phyloP scores from a whole-genome alignment of 2,888 invertebrate species.

The Pediacus dermestoides region DNA sequence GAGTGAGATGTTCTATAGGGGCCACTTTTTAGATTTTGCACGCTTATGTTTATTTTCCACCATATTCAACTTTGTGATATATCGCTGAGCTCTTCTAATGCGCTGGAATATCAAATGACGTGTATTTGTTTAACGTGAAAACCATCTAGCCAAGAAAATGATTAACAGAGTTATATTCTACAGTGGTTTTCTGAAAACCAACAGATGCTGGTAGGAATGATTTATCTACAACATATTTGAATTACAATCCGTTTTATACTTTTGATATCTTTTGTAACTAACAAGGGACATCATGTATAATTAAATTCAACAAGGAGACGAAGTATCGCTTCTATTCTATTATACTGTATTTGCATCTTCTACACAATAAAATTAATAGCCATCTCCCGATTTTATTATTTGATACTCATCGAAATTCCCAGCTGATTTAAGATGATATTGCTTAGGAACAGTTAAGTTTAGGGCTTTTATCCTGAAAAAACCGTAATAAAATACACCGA shows the following conservation, averaged over 20 bases:
- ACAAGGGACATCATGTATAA: not conserved
- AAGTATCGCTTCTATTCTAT: no score
- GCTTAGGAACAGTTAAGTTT: no score
- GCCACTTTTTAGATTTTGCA: constrained; percentile 25
- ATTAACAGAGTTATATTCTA: constrained; percentile 40
- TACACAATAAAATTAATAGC: no score
- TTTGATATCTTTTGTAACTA: constrained; percentile 10
- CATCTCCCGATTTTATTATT: not conserved
- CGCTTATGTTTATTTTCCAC: no score
- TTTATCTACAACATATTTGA: constrained; percentile 37
- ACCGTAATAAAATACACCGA: constrained; percentile 1
- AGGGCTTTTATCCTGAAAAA: no score
- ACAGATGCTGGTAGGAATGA: constrained; percentile 39
- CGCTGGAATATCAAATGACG: no score
- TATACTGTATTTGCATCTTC: no score
- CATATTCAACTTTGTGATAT: no score
- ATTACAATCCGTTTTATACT: constrained; percentile 32
- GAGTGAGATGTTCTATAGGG: constrained; percentile 15
- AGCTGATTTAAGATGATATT: not conserved
- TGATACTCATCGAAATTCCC: not conserved
- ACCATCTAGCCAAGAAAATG: constrained; percentile 24
- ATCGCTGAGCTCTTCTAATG: no score
- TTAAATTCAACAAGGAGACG: no score
- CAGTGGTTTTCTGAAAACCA: constrained; percentile 38
- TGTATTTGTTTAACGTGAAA: not conserved